Evolutionary conservation across 2,113 vertebrate genomes (phyloP).

Genomic region (Notothenia coriiceps): DNA sequence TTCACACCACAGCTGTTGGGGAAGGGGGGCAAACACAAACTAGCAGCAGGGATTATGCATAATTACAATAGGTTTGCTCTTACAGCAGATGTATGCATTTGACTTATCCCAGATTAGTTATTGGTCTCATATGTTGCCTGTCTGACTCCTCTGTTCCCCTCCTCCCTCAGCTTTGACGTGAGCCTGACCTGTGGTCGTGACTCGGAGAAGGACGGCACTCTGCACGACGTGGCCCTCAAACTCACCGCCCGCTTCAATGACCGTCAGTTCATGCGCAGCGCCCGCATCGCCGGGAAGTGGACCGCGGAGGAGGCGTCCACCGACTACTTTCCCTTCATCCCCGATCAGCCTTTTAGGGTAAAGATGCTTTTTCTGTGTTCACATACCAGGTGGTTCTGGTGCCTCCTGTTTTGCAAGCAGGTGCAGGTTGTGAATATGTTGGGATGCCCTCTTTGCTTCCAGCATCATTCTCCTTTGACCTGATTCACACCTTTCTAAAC

Average conservation of each 20-base stretch:
- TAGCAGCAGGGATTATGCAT: slow-evolving; percentile 62
- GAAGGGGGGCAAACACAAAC: slow-evolving; percentile 4
- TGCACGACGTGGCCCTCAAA: slow-evolving; percentile 93
- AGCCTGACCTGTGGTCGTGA: slow-evolving; percentile 92
- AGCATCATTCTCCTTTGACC: too few species aligned
- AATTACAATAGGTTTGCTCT: slow-evolving; percentile 56
- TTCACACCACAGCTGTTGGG: slow-evolving; percentile 24
- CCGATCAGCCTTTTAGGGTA: slow-evolving; percentile 98
- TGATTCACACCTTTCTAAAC: neutral
- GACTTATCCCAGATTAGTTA: slow-evolving; percentile 66
- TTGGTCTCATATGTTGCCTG: slow-evolving; percentile 6
- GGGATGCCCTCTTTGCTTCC: neutral
- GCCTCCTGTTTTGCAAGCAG: too few species aligned
- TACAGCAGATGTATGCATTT: slow-evolving; percentile 55
- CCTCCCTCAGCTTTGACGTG: slow-evolving; percentile 90
- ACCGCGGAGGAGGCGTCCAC: slow-evolving; percentile 92
- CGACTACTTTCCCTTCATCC: slow-evolving; percentile 97
- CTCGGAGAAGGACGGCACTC: slow-evolving; percentile 85
- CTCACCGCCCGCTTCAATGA: slow-evolving; percentile 93
- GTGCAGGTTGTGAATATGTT: neutral
- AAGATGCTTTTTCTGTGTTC: slow-evolving; percentile 43
- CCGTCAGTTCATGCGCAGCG: slow-evolving; percentile 92
- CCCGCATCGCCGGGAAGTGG: slow-evolving; percentile 92
- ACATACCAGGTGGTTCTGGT: neutral
- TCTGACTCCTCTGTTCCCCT: neutral